Percentiles rank a stretch among this genome's conserved stretches.
phyloP scores from a whole-genome alignment of 1,140 invertebrate species.

The Arctopsyche grandis region DNA sequence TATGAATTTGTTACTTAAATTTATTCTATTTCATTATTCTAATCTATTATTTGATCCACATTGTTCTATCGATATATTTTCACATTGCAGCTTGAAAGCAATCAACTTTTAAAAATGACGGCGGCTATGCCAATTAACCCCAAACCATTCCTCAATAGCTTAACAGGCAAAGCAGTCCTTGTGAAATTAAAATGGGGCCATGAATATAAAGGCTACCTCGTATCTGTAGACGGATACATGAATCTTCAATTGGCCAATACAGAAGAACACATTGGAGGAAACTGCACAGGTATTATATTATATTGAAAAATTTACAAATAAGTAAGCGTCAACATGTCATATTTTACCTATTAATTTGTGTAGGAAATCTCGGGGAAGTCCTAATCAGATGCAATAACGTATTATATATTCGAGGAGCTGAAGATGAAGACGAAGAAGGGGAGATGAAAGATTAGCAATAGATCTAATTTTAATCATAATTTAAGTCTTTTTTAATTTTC shows the following conservation, averaged over 20 bases:
- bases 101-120: constrained; percentile 55
- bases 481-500: background rate
- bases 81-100: background rate
- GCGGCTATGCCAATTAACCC: constrained; percentile 97
- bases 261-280: constrained; percentile 97
- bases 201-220: constrained; percentile 98
- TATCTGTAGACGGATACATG: constrained; percentile 99
- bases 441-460: constrained; percentile 90
- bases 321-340: background rate
- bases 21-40: background rate
- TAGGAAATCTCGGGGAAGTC: constrained; percentile 95
- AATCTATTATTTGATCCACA: background rate
- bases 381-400: constrained; percentile 99
- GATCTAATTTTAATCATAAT: constrained; percentile 5
- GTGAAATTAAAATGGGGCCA: constrained; percentile 99
- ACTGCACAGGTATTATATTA: constrained; percentile 74
- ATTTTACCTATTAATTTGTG: constrained; percentile 53
- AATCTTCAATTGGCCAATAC: constrained; percentile 98
- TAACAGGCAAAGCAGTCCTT: constrained; percentile 97
- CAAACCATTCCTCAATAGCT: constrained; percentile 97
- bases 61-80: background rate
- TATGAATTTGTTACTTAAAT: constrained; percentile 55
- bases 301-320: background rate
- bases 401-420: constrained; percentile 93
- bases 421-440: constrained; percentile 97